Percentiles rank a stretch among this genome's conserved stretches.
phyloP scores from a whole-genome alignment of 2,797 vertebrate genomes.

The Coregonus sp. region DNA sequence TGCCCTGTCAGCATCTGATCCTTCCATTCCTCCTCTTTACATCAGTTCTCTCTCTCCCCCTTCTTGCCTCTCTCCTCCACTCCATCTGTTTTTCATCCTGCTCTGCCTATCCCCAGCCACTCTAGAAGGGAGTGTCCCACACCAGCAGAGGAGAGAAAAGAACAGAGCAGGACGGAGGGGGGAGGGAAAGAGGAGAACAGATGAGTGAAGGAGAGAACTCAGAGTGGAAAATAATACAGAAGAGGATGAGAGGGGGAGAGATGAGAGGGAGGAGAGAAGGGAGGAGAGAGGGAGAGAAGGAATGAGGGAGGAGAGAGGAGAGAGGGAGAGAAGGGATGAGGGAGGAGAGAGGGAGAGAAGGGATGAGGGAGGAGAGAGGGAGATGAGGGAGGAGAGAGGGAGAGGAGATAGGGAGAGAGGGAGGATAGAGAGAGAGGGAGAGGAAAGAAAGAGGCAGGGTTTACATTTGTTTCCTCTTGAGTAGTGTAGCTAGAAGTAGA shows the following conservation, averaged over 20 bases:
- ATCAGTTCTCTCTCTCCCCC: neutral
- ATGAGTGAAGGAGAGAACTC: neutral
- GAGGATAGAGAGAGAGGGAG: too few species aligned
- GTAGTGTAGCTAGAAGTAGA: too few species aligned
- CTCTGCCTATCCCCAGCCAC: slow-evolving; percentile 27
- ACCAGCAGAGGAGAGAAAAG: neutral
- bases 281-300: too few species aligned
- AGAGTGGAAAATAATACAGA: too few species aligned
- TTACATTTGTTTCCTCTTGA: too few species aligned
- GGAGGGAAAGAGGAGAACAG: neutral
- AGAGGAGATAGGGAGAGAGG: too few species aligned
- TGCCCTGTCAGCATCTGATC: neutral
- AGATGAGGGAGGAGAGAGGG: too few species aligned
- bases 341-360: too few species aligned
- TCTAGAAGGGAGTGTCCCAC: slow-evolving; percentile 10
- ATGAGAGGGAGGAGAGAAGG: slow-evolving; percentile 15
- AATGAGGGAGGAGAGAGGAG: too few species aligned
- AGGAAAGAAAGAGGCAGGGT: too few species aligned
- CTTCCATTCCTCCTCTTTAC: neutral
- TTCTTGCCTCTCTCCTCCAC: neutral
- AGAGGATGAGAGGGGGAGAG: slow-evolving; percentile 12
- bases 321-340: too few species aligned
- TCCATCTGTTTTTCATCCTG: slow-evolving; percentile 48
- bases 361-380: too few species aligned
- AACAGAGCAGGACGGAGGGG: slow-evolving; percentile 1